phyloP scores from a whole-genome alignment of 2,888 invertebrate species.

The Xanthorhoe designata region DNA sequence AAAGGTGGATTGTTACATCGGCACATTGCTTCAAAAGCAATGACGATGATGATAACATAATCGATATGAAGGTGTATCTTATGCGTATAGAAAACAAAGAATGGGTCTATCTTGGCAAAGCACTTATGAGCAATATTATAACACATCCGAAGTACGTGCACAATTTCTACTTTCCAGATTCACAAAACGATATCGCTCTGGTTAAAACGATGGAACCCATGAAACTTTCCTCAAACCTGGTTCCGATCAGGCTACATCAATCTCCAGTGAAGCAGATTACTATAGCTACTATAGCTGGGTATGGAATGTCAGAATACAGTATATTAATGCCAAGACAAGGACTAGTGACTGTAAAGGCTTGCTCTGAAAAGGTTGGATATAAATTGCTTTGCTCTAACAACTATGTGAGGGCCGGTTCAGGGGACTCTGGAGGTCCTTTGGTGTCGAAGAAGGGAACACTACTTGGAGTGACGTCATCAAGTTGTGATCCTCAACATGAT shows the following conservation, averaged over 20 bases:
- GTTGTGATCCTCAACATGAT: conserved; percentile 35
- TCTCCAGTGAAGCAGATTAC: background rate
- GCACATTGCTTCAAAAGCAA: conserved; percentile 48
- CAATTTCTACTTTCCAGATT: background rate
- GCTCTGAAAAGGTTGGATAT: conserved; percentile 8
- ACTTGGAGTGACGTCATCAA: conserved; percentile 47
- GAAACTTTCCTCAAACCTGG: conserved; percentile 31
- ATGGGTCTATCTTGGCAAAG: conserved; percentile 7
- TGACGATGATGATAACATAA: background rate
- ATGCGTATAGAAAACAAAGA: conserved; percentile 2
- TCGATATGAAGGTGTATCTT: background rate
- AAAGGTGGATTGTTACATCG: conserved; percentile 47
- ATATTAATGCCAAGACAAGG: conserved; percentile 45
- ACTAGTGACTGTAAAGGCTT: conserved; percentile 34
- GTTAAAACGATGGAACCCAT: conserved; percentile 43
- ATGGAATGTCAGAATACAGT: conserved; percentile 33
- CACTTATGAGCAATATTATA: conserved; percentile 13
- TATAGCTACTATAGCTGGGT: conserved; percentile 47
- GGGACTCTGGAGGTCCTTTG: conserved; percentile 54
- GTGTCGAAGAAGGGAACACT: conserved; percentile 38
- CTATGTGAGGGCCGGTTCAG: conserved; percentile 40
- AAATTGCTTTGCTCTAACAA: conserved; percentile 46
- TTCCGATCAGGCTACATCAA: conserved; percentile 39
- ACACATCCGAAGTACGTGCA: conserved; percentile 19
- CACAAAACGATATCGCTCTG: conserved; percentile 47